phyloP scores from a whole-genome alignment of 1,140 invertebrate genomes.

The Trichomalopsis sarcophagae region DNA sequence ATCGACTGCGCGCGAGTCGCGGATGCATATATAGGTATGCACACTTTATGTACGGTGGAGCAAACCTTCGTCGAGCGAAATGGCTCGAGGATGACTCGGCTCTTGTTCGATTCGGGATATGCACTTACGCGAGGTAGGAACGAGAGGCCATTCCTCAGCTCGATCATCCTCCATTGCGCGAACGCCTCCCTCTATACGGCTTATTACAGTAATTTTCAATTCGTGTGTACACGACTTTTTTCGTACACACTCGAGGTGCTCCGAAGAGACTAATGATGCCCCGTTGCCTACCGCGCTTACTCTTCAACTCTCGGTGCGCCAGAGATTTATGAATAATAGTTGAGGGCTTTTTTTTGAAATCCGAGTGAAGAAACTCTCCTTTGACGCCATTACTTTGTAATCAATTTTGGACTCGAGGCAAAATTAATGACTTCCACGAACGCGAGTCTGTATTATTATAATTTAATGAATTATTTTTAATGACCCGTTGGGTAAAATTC shows the following conservation, averaged over 20 bases:
- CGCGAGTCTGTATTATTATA: neutral
- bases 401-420: neutral
- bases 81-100: constrained; percentile 19
- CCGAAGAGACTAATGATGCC: neutral
- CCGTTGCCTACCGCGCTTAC: neutral
- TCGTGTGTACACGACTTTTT: neutral
- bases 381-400: neutral
- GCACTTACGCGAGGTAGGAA: neutral
- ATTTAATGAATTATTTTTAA: neutral
- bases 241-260: neutral
- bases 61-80: neutral
- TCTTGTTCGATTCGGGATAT: neutral
- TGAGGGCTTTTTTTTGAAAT: neutral
- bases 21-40: neutral
- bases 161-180: neutral
- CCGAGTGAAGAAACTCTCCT: neutral
- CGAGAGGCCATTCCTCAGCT: neutral
- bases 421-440: neutral
- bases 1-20: neutral
- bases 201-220: constrained; percentile 1
- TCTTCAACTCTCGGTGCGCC: too few relatives aligned
- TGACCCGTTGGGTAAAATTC: neutral
- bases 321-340: neutral
- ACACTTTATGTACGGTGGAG: too few relatives aligned
- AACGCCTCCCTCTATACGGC: neutral